A percentile compares a stretch with the other conserved stretches of the same genome.
Conservation (phyloP, 2,113 vertebrate species). For the Amazona vittata region DNA sequence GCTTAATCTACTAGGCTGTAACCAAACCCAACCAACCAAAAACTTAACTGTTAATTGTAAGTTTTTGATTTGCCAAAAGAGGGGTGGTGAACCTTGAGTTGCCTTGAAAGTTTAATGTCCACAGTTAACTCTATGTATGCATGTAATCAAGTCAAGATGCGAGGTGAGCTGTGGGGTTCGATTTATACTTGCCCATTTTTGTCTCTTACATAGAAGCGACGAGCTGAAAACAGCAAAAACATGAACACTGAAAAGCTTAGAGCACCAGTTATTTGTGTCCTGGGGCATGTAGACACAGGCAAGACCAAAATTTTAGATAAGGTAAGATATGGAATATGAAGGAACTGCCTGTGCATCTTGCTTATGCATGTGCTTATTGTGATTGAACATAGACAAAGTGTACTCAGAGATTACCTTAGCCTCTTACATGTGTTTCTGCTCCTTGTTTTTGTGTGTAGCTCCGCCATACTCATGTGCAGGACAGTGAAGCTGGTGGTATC, state of each 20-base stretch:
- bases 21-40: not conserved
- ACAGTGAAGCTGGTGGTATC: constrained; percentile 96
- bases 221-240: constrained; percentile 89
- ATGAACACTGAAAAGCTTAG: constrained; percentile 83
- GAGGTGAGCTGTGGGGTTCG: not conserved
- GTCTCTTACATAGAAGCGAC: constrained; percentile 83
- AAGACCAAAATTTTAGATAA: constrained; percentile 99
- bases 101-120: not conserved
- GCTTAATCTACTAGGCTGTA: not conserved
- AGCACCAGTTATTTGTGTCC: constrained; percentile 94
- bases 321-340: constrained; percentile 72
- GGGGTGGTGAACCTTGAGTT: not conserved
- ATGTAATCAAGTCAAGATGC: not conserved
- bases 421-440: not conserved
- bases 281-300: constrained; percentile 97
- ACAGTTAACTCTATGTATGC: not conserved
- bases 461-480: constrained; percentile 93
- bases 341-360: not conserved
- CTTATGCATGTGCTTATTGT: not conserved
- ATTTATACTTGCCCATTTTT: not conserved
- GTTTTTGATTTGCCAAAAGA: not conserved
- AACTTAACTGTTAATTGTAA: not conserved
- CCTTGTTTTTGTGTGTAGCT: constrained; percentile 75
- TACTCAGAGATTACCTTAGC: not conserved
- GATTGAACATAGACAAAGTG: not conserved